phyloP scores from a whole-genome alignment of 1,140 invertebrate genomes.

The Drosophila navojoa region DNA sequence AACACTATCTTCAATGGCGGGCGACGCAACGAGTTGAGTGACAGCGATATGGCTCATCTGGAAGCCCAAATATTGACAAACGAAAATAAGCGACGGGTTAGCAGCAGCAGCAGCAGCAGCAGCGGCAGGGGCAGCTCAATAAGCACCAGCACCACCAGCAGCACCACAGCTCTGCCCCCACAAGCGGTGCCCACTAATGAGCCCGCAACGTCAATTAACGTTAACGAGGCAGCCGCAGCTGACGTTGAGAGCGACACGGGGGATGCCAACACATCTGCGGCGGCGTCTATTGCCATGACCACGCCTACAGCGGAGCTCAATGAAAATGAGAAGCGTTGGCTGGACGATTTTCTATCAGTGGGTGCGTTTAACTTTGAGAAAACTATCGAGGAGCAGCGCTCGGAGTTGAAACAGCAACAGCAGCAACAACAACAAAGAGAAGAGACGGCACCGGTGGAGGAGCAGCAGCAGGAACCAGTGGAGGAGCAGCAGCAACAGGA shows the following conservation, averaged over 20 bases:
- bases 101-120: constrained; percentile 13
- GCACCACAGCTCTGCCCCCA: constrained; percentile 12
- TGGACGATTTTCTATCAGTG: constrained; percentile 79
- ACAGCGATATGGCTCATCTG: constrained; percentile 71
- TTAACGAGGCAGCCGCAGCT: constrained; percentile 57
- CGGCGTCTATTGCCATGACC: constrained; percentile 7
- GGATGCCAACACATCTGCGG: constrained; percentile 5
- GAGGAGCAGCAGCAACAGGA: constrained; percentile 34
- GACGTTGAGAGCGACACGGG: constrained; percentile 24
- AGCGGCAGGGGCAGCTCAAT: constrained; percentile 11
- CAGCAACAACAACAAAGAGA: constrained; percentile 20
- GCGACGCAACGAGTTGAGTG: constrained; percentile 70
- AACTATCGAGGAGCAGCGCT: constrained; percentile 51
- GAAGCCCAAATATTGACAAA: constrained; percentile 72
- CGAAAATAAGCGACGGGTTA: constrained; percentile 54
- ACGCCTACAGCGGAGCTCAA: constrained; percentile 63
- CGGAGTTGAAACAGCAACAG: constrained; percentile 41
- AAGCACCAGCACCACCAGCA: neutral
- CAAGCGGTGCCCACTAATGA: constrained; percentile 62
- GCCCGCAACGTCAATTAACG: constrained; percentile 66
- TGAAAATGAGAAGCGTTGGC: constrained; percentile 81
- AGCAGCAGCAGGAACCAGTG: neutral
- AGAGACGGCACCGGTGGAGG: constrained; percentile 11
- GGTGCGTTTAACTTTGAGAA: constrained; percentile 80
- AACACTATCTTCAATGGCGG: constrained; percentile 80